Evolutionary conservation across 2,888 invertebrate genomes (phyloP).

Genomic region (Sericinus montela): DNA sequence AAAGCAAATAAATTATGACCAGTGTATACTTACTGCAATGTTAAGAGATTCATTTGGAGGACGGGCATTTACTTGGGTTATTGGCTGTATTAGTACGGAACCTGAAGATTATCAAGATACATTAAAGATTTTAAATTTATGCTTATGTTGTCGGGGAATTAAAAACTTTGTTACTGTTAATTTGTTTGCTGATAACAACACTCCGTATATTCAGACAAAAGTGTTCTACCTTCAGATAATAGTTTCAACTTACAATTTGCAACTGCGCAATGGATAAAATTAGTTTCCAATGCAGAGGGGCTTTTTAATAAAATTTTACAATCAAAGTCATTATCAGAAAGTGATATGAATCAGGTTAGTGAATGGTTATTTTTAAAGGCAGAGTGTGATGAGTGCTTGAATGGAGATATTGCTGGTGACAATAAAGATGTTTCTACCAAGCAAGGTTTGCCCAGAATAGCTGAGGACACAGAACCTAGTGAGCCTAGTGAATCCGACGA

Average conservation of each 20-base stretch:
- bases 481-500: conserved; percentile 81
- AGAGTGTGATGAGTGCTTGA: conserved; percentile 91
- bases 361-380: conserved; percentile 92
- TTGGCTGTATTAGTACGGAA: conserved; percentile 85
- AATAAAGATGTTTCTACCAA: conserved; percentile 63
- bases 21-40: conserved; percentile 84
- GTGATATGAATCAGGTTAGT: conserved; percentile 85
- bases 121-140: conserved; percentile 83
- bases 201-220: conserved; percentile 72
- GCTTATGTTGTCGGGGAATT: conserved; percentile 82
- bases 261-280: conserved; percentile 88
- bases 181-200: conserved; percentile 83
- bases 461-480: conserved; percentile 78
- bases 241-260: conserved; percentile 89
- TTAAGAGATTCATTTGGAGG: conserved; percentile 87
- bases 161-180: conserved; percentile 86
- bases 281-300: conserved; percentile 91
- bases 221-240: conserved; percentile 50
- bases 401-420: conserved; percentile 71
- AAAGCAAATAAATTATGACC: conserved; percentile 79
- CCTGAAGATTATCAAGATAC: conserved; percentile 84
- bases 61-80: conserved; percentile 85
- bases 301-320: conserved; percentile 87
- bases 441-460: conserved; percentile 69
- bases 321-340: conserved; percentile 83